Evolutionary conservation across 1,140 invertebrate genomes (phyloP), one percentile per base, ranked within the genome.

Genomic region (Trissolcus basalis): DNA sequence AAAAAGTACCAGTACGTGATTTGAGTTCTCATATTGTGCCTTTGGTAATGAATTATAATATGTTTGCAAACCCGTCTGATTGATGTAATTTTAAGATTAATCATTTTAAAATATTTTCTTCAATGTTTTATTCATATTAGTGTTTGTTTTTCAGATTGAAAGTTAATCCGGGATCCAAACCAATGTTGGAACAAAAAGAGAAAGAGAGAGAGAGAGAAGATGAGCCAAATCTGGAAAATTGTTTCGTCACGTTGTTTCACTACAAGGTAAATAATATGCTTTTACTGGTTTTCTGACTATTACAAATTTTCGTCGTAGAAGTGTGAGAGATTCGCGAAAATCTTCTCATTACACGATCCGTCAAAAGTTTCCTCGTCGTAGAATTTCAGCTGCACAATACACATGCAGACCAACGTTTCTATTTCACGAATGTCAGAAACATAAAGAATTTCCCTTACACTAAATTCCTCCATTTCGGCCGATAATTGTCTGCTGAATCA

Each of bases 211-310:
- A 27, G 6, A 27, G 2, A 27, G 19, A 27, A 27, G 19, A 6
- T 39, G 36, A 39, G 36, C 9, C 1, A 11, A 3, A 39, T 39
- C 9, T 11, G 1, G 33, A 39, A 9, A 4, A 9, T 11, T 4
- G 1, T 11, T 39, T 39, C 9, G 36, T 27, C 19, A 4, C 36
- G 36, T 3, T 11, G n/a, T 39, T 11, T 11, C n/a, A 9, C 36
- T 4, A 39, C 36, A 39, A 75, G 71, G 71, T 68, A 78, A 78
- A 75, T 78, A 56, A 78, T 68, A 75, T 75, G 71, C 50, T 74
- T 3, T 6, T 68, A 55, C 69, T 64, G 65, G 59, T 59, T 70
- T 56, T 48, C 45, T 27, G 56, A 70, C 67, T 78, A 78, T 74
- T 74, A 67, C 67, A 74, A 78, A 67, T 78, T 78, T 74, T 61